Evolutionary conservation across 2,113 vertebrate genomes (phyloP).

Genomic region (Prinia subflava): DNA sequence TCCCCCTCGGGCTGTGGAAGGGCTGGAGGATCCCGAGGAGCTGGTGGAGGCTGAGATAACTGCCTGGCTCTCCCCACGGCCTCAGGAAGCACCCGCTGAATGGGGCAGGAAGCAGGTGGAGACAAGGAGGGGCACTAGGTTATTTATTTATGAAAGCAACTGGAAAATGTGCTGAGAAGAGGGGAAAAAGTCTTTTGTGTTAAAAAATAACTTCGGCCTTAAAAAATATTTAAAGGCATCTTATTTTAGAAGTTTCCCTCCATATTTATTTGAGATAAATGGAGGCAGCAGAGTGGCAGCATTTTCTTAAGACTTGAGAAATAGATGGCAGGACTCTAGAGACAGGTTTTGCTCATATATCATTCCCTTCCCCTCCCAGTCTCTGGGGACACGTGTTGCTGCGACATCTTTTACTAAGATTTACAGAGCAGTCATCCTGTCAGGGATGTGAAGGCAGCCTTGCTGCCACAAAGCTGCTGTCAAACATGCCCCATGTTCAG

Average conservation of each 20-base stretch:
- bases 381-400: background rate
- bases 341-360: background rate
- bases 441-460: slow-evolving; percentile 16
- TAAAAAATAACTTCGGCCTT: slow-evolving; percentile 17
- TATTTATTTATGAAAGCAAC: slow-evolving; percentile 17
- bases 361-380: slow-evolving; percentile 25
- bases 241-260: background rate
- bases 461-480: background rate
- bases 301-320: slow-evolving; percentile 48
- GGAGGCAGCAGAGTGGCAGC: slow-evolving; percentile 2
- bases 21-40: background rate
- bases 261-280: slow-evolving; percentile 40
- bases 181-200: background rate
- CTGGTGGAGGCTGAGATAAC: background rate
- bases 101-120: slow-evolving; percentile 7
- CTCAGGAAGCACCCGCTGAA: background rate
- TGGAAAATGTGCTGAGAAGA: background rate
- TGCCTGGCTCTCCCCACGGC: fast-evolving
- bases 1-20: background rate
- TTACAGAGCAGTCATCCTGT: slow-evolving; percentile 50
- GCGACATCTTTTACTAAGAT: slow-evolving; percentile 58
- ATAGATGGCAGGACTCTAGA: slow-evolving; percentile 36
- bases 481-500: background rate
- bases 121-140: background rate
- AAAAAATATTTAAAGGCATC: background rate